Evolutionary conservation across 2,888 invertebrate genomes (phyloP).

Genomic region (Serripes groenlandicus): DNA sequence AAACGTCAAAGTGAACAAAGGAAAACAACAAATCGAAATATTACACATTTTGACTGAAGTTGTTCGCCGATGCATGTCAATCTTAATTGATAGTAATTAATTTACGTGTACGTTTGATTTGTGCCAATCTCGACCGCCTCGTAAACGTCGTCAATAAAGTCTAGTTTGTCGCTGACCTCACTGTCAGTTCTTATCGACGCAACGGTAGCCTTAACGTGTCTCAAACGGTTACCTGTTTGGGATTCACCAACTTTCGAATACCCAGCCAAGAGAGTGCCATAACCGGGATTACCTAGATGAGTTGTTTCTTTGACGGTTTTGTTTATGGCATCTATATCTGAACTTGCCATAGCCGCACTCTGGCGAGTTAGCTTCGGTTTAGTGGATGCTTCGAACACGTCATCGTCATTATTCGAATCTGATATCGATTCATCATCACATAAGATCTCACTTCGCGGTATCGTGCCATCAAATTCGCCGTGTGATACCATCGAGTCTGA

Average conservation of each 20-base stretch:
- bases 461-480: background rate
- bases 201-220: background rate
- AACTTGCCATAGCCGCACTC: background rate
- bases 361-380: background rate
- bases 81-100: too few relatives aligned
- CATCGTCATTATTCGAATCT: too few relatives aligned
- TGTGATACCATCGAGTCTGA: too few relatives aligned
- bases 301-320: background rate
- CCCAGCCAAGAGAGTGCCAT: background rate
- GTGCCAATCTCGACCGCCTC: conserved; percentile 36
- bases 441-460: background rate
- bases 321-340: background rate
- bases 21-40: too few relatives aligned
- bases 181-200: background rate
- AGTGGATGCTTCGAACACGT: background rate
- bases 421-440: too few relatives aligned
- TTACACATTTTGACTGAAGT: too few relatives aligned
- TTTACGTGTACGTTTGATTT: too few relatives aligned
- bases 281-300: background rate
- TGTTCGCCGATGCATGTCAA: too few relatives aligned
- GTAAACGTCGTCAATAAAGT: conserved; percentile 9
- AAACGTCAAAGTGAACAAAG: too few relatives aligned
- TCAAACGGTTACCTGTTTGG: background rate
- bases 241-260: background rate
- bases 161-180: background rate